Base-by-base conservation (phyloP, 2,113 vertebrate species). In the Canis aureus region DNA sequence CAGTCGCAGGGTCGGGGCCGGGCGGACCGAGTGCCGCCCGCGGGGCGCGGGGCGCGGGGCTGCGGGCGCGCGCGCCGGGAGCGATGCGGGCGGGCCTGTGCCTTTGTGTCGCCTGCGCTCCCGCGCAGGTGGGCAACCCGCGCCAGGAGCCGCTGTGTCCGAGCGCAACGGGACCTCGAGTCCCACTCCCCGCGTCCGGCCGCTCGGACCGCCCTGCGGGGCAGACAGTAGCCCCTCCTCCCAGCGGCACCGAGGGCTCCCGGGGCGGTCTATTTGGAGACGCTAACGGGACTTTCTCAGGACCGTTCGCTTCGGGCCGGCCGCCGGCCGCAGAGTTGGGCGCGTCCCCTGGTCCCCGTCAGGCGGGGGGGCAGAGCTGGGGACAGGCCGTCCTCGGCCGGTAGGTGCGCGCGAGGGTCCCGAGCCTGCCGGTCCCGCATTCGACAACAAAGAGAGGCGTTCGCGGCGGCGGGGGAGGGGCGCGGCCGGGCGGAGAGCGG, bases 361-460 rank as follows among this genome's bases (percentile, higher is more conserved):
- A 11, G 51, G 69, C 32, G 32, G 71, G 64, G 49, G 64, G 66
- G 78, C 94, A 78, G 93, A 67, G 55, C 78, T 38, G 71, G 83
- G 92, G 80, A 86, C 79, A 13, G 60, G 11, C 53, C 74, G 69
- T 84, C 80, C 57, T 38, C 53, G 69, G 60, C 51, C n/a, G 67
- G 51, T 38, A 73, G 89, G 73, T 89, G 51, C 97, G 83, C 1
- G 84, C 71, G 16, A 92, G 93, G 55, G 95, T 89, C 97, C 95
- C 16, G 38, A 49, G 90, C 78, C 89, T 79, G 97, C 98, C 95
- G 94, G 98, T 98, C 98, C 98, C 95, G 98, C 98, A 98, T 83
- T 94, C 97, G 98, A 99, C 98, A 99, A 99, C 99, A 99, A 99
- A 99, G 99, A 81, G 98, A 96, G 98, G 98, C 97, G 98, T 96